Evolutionary conservation across 2,888 invertebrate species (phyloP).

Genomic region (Hermaeophaga mercurialis): DNA sequence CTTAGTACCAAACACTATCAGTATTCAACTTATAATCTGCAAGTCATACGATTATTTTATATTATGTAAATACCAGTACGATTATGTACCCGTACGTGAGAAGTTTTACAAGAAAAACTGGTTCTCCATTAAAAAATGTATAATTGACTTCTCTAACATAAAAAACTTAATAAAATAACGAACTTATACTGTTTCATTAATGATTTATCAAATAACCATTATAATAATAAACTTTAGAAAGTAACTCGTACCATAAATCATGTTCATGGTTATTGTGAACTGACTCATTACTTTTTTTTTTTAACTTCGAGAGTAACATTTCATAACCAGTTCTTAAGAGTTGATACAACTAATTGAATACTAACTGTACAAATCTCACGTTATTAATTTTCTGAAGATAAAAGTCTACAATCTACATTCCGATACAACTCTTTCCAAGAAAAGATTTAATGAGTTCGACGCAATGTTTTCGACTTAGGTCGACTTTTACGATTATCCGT

Average conservation of each 20-base stretch:
- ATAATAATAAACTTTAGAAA: slow-evolving; percentile 30
- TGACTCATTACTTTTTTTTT: slow-evolving; percentile 31
- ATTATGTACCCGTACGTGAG: no score
- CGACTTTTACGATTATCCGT: neutral
- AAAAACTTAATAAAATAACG: slow-evolving; percentile 11
- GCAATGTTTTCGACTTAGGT: slow-evolving; percentile 2
- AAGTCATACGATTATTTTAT: no score
- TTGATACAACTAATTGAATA: slow-evolving; percentile 27
- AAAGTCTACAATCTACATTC: slow-evolving; percentile 10
- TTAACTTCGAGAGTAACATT: slow-evolving; percentile 21
- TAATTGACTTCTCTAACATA: slow-evolving; percentile 8
- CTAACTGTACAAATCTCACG: slow-evolving; percentile 20
- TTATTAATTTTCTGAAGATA: slow-evolving; percentile 7
- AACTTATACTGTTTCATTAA: slow-evolving; percentile 14
- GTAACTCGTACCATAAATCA: slow-evolving; percentile 31
- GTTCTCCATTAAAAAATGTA: neutral
- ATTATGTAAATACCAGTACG: no score
- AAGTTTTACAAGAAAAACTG: neutral
- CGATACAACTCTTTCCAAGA: slow-evolving; percentile 2
- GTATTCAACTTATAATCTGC: no score
- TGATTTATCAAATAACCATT: slow-evolving; percentile 20
- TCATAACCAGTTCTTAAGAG: slow-evolving; percentile 30
- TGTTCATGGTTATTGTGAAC: slow-evolving; percentile 32
- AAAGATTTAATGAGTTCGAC: slow-evolving; percentile 1
- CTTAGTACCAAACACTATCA: no score